A percentile compares a stretch with the other conserved stretches of the same genome.
Evolutionary conservation across 2,888 invertebrate genomes (phyloP).

Genomic region (Serrognathus titanus): DNA sequence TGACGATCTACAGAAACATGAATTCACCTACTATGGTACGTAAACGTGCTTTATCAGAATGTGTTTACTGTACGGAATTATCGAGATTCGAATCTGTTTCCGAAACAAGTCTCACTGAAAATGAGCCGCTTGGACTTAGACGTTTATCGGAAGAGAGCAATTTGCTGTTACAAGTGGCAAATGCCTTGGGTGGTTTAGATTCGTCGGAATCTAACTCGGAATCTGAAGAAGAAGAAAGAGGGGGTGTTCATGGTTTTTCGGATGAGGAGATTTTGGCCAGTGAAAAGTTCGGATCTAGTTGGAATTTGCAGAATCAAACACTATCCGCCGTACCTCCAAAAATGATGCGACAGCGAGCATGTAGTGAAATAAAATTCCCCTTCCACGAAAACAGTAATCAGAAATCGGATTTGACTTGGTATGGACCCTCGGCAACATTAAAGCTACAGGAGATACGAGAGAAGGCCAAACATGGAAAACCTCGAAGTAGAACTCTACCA

Average conservation of each 20-base stretch:
- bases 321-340: constrained; percentile 44
- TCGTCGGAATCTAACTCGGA: constrained; percentile 47
- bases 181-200: constrained; percentile 65
- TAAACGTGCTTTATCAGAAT: constrained; percentile 64
- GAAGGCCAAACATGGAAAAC: constrained; percentile 28
- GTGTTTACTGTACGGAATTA: constrained; percentile 45
- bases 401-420: constrained; percentile 59
- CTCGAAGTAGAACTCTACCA: constrained; percentile 23
- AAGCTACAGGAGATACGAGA: constrained; percentile 54
- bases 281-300: constrained; percentile 53
- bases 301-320: constrained; percentile 48
- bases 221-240: constrained; percentile 38
- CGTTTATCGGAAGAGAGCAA: constrained; percentile 70
- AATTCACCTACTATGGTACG: constrained; percentile 46
- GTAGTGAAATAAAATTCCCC: constrained; percentile 56
- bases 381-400: constrained; percentile 41
- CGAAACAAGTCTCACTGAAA: constrained; percentile 74
- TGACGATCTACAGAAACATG: constrained; percentile 56
- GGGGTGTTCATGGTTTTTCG: constrained; percentile 66
- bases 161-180: constrained; percentile 71
- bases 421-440: constrained; percentile 60
- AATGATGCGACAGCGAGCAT: constrained; percentile 55
- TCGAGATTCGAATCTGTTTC: constrained; percentile 72
- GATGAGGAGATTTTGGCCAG: constrained; percentile 72
- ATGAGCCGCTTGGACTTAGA: constrained; percentile 68